Conservation (phyloP, 2,113 vertebrate genomes). For the Thryonomys swinderianus region DNA sequence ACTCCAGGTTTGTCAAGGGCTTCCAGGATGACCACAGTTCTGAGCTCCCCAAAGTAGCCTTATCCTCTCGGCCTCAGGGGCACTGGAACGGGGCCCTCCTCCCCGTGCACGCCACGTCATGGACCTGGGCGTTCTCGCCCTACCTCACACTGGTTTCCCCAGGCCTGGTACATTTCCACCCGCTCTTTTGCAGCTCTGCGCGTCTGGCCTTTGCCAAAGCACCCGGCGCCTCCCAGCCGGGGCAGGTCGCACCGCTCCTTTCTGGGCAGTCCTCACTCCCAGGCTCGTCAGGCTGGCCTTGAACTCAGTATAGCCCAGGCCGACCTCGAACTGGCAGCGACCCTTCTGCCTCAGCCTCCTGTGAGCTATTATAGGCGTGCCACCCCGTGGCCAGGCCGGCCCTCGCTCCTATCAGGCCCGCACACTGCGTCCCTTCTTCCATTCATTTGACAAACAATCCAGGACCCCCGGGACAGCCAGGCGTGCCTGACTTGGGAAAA, state of each 20-base stretch:
- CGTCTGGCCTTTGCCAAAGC: not conserved
- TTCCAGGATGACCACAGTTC: not conserved
- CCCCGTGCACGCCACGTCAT: not conserved
- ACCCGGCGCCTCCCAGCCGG: not conserved
- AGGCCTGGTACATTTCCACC: not conserved
- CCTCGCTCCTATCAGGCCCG: not conserved
- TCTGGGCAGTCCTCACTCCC: not conserved
- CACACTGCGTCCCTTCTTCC: not conserved
- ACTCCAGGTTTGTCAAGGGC: not conserved
- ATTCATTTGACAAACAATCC: not conserved
- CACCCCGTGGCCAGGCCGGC: not conserved
- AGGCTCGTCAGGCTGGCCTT: not conserved
- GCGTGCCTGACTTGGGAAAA: not conserved
- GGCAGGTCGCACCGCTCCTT: not conserved
- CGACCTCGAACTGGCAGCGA: not conserved
- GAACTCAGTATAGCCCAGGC: not conserved
- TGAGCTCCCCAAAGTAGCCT: not conserved
- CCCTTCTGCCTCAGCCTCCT: not conserved
- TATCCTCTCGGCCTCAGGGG: not conserved
- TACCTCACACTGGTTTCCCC: not conserved
- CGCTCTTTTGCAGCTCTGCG: not conserved
- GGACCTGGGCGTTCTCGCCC: not conserved
- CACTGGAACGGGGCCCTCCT: not conserved
- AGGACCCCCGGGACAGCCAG: not conserved
- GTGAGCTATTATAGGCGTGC: not conserved